These are phyloP conservation scores for Chromis chromis DNA, from an alignment of 2,797 vertebrate genomes.

Conservation along the genomic window DNA sequence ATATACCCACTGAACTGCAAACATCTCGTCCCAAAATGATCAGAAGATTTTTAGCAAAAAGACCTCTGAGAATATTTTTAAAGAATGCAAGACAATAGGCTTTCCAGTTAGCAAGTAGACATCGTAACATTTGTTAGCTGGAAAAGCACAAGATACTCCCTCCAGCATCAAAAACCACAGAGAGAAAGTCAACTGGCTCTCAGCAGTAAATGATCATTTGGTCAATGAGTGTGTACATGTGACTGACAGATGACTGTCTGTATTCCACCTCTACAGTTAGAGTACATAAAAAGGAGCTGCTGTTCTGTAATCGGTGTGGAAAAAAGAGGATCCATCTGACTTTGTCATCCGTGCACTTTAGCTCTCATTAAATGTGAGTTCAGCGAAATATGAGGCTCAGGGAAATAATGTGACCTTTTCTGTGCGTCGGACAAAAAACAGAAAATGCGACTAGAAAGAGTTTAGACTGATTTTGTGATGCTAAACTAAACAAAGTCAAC, in stretches of 20 bases:
- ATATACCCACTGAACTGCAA: background rate
- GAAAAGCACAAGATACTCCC: constrained; percentile 5
- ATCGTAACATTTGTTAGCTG: constrained; percentile 20
- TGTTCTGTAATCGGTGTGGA: constrained; percentile 16
- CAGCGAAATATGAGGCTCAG: background rate
- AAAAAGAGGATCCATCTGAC: constrained; percentile 14
- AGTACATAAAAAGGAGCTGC: constrained; percentile 10
- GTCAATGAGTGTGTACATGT: constrained; percentile 1
- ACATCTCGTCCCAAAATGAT: background rate
- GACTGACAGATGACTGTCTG: constrained; percentile 18
- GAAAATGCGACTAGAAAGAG: background rate
- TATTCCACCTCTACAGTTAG: constrained; percentile 12
- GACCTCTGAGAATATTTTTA: background rate
- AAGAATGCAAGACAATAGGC: background rate
- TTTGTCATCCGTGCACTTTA: constrained; percentile 19
- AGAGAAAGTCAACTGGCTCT: background rate
- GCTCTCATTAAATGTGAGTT: constrained; percentile 7
- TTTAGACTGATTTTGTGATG: background rate
- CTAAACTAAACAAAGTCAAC: background rate
- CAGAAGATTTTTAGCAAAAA: background rate
- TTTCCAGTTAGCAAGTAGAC: too few relatives aligned
- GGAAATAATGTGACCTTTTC: constrained; percentile 8
- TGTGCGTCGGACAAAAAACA: background rate
- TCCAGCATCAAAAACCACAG: background rate
- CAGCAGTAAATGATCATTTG: background rate